Conservation (phyloP, 2,888 invertebrate species). For the Pantelozetes paolii region DNA sequence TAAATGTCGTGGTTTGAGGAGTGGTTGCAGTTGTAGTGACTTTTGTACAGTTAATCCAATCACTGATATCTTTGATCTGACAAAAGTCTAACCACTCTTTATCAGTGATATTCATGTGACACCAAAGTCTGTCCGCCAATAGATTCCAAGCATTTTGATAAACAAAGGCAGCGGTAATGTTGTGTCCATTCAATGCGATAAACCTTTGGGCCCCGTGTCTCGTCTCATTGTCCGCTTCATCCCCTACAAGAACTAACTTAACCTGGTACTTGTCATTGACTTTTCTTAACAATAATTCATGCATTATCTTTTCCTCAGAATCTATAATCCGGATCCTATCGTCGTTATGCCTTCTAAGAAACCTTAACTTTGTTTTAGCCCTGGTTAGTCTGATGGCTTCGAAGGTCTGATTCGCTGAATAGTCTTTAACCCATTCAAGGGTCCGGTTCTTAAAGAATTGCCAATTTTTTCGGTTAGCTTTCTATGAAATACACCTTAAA, state of each 20-base stretch:
- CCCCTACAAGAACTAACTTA: too few relatives aligned
- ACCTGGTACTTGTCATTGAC: too few relatives aligned
- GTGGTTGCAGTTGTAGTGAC: neutral
- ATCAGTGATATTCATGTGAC: neutral
- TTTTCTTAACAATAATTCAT: too few relatives aligned
- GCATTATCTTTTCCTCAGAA: too few relatives aligned
- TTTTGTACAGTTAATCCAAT: constrained; percentile 3
- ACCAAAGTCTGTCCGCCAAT: neutral
- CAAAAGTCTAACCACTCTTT: neutral
- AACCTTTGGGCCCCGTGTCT: neutral
- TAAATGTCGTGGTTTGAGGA: neutral
- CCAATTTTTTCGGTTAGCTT: neutral
- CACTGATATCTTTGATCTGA: constrained; percentile 19
- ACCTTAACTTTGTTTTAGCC: too few relatives aligned
- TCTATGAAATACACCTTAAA: neutral
- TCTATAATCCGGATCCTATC: too few relatives aligned
- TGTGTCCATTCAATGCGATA: neutral
- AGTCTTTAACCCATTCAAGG: neutral
- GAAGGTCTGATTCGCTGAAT: neutral
- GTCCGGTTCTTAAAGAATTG: neutral
- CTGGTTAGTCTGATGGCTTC: neutral
- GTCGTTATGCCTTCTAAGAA: too few relatives aligned
- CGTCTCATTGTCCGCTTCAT: too few relatives aligned
- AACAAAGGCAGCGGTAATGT: neutral
- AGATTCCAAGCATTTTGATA: neutral